Base-by-base conservation (phyloP, 2,888 invertebrate genomes). In the Stegana nigrithorax region DNA sequence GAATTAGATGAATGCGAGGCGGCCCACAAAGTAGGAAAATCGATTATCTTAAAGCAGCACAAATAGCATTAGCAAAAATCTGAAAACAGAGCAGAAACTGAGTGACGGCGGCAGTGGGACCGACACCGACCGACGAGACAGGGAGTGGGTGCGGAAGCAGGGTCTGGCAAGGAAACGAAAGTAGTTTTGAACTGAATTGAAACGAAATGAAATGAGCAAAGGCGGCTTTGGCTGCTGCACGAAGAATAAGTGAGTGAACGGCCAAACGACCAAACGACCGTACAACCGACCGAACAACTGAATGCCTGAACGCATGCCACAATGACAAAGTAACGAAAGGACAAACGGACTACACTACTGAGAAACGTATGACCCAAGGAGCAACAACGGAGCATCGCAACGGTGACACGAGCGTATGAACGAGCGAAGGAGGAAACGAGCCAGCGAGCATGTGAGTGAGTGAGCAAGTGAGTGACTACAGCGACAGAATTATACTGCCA, bases 11-110 rank as follows among this genome's bases (percentile, higher is more conserved):
- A 25, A 25, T 6, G 26, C 8, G 27, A 51, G 27, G 12, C 26
- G 27, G 23, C 57, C 44, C 36, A 55, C 21, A 73, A 75, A 65
- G 68, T 70, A 71, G 60, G 26, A 77, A 75, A 75, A 75, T 75
- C 78, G 75, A 75, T 75, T 75, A 69, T 69, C 67, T 77, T 77
- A 72, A 75, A 75, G 75, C 63, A 25, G 58, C 47, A 36, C 27
- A 64, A 51, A 62, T 59, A 45, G 27, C 65, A 67, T 68, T 69
- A 67, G 73, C 64, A 69, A 67, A 71, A 59, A 65, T 67, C 65
- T 66, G 64, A 63, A 60, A 66, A 56, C 58, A 59, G 58, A 66
- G 64, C 25, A 53, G 66, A 58, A 63, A 69, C 69, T 62, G 59
- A 44, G 42, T 60, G 60, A 65, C 56, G 59, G 60, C n/a, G n/a